phyloP scores from a whole-genome alignment of 64 coral and sea anemone genomes.

The Montipora efflorescens region DNA sequence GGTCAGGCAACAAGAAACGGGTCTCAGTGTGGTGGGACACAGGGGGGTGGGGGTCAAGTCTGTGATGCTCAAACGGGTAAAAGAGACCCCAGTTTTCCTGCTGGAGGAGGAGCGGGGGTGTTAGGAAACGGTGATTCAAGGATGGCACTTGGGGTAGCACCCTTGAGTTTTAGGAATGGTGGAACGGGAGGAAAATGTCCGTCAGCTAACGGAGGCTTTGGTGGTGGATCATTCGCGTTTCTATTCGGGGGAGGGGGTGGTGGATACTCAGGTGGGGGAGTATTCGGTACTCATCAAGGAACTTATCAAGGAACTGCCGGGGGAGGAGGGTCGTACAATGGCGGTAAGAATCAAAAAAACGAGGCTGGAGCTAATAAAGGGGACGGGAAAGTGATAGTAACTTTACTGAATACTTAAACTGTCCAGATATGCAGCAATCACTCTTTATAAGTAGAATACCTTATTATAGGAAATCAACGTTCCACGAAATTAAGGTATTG shows the following conservation, averaged over 20 bases:
- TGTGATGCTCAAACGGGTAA: neutral
- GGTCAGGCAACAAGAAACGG: conserved; percentile 15
- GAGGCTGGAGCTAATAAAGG: conserved; percentile 60
- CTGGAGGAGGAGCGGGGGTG: conserved; percentile 8
- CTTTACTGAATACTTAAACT: neutral
- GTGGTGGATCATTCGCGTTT: conserved; percentile 41
- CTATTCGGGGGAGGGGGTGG: conserved; percentile 53
- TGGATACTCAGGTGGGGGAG: conserved; percentile 77
- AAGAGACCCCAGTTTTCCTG: neutral
- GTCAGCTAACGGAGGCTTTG: conserved; percentile 24
- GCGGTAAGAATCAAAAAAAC: conserved; percentile 24
- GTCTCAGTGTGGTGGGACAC: conserved; percentile 14
- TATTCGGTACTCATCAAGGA: neutral
- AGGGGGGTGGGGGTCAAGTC: neutral
- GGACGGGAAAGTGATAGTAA: conserved; percentile 45
- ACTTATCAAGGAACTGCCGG: no score
- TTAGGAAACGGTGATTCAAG: neutral
- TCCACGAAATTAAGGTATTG: no score
- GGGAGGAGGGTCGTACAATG: conserved; percentile 74
- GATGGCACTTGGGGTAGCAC: no score
- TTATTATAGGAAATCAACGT: no score
- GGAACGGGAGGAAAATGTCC: conserved; percentile 42
- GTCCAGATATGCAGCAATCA: neutral
- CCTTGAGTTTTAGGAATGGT: conserved; percentile 26
- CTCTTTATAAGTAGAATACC: no score